Evolutionary conservation across 2,113 vertebrate genomes (phyloP), one percentile per base, ranked within the genome.

Genomic region (Dissostichus mawsoni): DNA sequence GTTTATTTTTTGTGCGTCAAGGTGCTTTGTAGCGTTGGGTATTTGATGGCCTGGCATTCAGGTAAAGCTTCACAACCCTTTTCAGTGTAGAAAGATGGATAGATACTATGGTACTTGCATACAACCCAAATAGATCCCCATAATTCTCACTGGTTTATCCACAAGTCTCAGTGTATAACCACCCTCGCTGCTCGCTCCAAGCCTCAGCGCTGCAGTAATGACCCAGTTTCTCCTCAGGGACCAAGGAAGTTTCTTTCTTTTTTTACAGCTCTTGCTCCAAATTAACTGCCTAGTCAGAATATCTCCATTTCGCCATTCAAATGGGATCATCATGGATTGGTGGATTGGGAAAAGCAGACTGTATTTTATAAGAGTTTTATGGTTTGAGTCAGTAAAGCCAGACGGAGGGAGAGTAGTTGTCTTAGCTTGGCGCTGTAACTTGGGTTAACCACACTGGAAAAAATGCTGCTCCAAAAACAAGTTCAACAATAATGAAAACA

Each of bases 261-360:
- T 83, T 65, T 80, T 62, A 65, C 29, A 67, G 81, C 48, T 59
- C 56, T 69, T 77, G 73, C 67, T 73, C 72, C 16, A 73, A 84
- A 84, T 88, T 11, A 88, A 82, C 78, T 47, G 33, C 78, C 74
- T 68, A 4, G 71, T 76, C 75, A 51, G n/a, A 75, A 71, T 64
- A 66, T 74, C 64, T 78, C 47, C 47, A 14, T 50, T 68, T 23
- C 16, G 48, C 56, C 55, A 1, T 71, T 36, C 62, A 33, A 63
- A 72, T 72, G 14, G 18, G 63, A 76, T 66, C 65, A 47, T 20
- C 41, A 62, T 73, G 61, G 16, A 44, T 44, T 52, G 80, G 77
- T 36, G 68, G 56, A 47, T n/a, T 0, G 36, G 45, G 56, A 14
- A 51, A 71, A 59, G 61, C 59, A 65, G 52, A 41, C 36, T 41